Evolutionary conservation across 2,113 vertebrate species (phyloP).

Genomic region (Planiliza haematocheilus): DNA sequence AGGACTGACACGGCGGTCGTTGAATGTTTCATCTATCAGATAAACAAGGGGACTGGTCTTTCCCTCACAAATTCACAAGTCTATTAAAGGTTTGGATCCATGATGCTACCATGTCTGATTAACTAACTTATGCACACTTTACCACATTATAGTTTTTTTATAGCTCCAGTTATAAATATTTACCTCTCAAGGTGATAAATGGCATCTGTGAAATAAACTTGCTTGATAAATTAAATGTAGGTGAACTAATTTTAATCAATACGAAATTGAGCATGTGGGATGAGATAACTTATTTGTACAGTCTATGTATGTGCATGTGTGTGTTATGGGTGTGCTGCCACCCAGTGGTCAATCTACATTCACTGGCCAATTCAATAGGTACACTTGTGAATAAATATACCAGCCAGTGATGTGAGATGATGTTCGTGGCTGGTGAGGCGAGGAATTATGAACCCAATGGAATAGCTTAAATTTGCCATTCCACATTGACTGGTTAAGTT

Average conservation of each 20-base stretch:
- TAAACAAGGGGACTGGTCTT: no score
- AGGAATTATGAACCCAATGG: no score
- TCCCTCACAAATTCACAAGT: not conserved
- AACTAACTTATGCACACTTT: not conserved
- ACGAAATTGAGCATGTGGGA: not conserved
- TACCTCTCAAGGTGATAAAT: not conserved
- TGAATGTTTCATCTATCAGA: not conserved
- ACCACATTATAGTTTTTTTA: not conserved
- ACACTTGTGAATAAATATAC: no score
- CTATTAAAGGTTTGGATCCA: not conserved
- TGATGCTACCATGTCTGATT: not conserved
- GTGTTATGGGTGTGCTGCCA: constrained; percentile 21
- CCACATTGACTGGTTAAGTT: no score
- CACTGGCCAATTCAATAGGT: no score
- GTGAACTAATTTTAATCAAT: not conserved
- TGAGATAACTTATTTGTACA: not conserved
- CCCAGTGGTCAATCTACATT: constrained; percentile 15
- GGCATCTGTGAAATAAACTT: not conserved
- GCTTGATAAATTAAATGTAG: not conserved
- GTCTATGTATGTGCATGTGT: not conserved
- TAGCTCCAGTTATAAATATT: not conserved
- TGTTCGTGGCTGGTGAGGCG: no score
- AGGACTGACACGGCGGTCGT: not conserved
- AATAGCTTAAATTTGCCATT: no score
- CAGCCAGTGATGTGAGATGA: no score